A percentile compares a stretch with the other conserved stretches of the same genome.
Conservation (phyloP, 2,113 vertebrate species). For the Galemys pyrenaicus region DNA sequence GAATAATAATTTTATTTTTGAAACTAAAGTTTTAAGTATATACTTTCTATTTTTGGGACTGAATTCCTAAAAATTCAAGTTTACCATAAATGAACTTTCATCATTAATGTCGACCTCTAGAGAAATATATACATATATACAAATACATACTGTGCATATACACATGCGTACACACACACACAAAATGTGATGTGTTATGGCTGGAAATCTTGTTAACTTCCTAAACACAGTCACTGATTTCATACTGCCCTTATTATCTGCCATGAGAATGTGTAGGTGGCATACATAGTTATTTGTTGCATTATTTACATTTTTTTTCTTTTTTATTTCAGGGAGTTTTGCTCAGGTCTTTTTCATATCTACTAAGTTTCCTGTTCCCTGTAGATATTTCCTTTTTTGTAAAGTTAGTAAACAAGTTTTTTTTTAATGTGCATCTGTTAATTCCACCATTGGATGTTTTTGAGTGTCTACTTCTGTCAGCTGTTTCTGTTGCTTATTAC, state of each 20-base stretch:
- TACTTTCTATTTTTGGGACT: not conserved
- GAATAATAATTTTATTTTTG: not conserved
- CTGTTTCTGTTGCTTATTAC: too few relatives aligned
- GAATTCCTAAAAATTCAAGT: conserved; percentile 18
- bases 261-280: not conserved
- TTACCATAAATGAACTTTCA: not conserved
- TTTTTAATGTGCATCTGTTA: too few relatives aligned
- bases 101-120: not conserved
- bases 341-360: not conserved
- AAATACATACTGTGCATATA: not conserved
- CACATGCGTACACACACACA: too few relatives aligned
- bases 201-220: not conserved
- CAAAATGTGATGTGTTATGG: too few relatives aligned
- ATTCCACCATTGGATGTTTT: too few relatives aligned
- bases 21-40: not conserved
- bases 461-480: too few relatives aligned
- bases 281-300: not conserved
- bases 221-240: not conserved
- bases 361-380: not conserved
- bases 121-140: accelerated
- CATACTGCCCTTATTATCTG: not conserved
- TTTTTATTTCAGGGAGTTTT: not conserved
- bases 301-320: not conserved
- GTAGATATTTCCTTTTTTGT: not conserved
- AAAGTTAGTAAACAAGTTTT: not conserved